These are phyloP conservation scores for Mixornis gularis DNA, from an alignment of 2,113 vertebrate species.

Conservation along the genomic window DNA sequence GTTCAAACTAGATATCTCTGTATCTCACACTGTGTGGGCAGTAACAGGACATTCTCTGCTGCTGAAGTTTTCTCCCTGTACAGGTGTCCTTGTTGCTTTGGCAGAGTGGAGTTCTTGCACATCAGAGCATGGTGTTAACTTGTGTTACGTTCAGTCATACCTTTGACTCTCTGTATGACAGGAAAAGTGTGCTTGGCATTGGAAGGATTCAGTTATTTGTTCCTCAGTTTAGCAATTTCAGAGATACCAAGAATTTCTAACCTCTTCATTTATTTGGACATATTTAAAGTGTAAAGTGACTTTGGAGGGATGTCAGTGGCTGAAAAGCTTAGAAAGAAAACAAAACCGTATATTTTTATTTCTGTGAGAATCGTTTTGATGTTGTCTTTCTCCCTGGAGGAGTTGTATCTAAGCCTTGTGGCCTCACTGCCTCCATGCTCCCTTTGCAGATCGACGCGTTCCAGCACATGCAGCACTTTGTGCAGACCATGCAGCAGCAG, in stretches of 20 bases:
- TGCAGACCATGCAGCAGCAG: slow-evolving; percentile 93
- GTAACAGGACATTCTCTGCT: background rate
- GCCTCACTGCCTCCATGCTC: background rate
- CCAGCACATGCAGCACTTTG: slow-evolving; percentile 98
- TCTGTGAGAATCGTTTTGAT: background rate
- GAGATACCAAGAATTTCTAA: background rate
- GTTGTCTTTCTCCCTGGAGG: background rate
- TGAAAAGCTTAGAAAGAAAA: background rate
- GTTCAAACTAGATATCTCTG: fast-evolving
- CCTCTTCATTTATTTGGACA: background rate
- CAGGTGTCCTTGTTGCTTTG: background rate
- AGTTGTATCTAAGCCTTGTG: background rate
- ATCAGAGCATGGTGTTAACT: background rate
- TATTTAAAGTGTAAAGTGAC: background rate
- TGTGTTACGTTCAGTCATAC: background rate
- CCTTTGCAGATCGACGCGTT: slow-evolving; percentile 88
- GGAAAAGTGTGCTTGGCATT: background rate
- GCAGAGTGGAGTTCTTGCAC: background rate
- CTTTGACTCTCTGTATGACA: background rate
- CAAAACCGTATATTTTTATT: background rate
- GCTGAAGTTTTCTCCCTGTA: background rate
- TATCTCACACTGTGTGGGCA: background rate
- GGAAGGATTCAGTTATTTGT: background rate
- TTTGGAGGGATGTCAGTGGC: background rate
- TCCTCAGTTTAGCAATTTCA: background rate